phyloP scores from a whole-genome alignment of 2,113 vertebrate genomes.

The Leptosomus discolor region DNA sequence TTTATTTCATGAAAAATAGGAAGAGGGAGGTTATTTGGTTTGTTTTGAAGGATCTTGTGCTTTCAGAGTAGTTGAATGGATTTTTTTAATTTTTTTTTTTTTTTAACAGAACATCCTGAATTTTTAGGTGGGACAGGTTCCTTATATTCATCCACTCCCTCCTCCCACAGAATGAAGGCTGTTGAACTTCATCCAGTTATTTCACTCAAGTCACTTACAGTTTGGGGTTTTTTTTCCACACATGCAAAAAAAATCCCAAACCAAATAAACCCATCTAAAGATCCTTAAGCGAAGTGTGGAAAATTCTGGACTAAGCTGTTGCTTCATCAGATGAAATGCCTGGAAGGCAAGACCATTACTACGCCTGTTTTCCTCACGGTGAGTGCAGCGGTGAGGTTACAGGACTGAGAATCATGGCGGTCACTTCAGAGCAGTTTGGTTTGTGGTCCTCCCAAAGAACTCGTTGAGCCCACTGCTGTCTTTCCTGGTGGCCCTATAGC shows the following conservation, averaged over 20 bases:
- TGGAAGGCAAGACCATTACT: neutral
- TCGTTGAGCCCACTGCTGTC: neutral
- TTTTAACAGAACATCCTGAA: neutral
- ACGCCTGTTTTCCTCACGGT: accelerated
- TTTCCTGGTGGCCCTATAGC: neutral
- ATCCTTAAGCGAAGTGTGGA: neutral
- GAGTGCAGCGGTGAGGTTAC: neutral
- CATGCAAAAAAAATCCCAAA: neutral
- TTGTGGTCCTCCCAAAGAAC: neutral
- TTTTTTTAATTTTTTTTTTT: neutral
- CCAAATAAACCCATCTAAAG: accelerated
- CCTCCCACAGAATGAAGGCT: neutral
- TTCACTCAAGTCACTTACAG: neutral
- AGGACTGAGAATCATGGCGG: neutral
- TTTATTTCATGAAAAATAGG: neutral
- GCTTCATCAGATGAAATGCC: neutral
- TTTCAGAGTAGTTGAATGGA: neutral
- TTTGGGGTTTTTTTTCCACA: neutral
- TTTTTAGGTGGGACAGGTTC: neutral
- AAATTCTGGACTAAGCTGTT: neutral
- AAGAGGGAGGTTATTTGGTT: neutral
- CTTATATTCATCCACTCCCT: neutral
- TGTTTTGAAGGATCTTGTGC: neutral
- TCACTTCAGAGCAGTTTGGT: neutral
- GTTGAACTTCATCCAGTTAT: neutral